These are phyloP conservation scores for Astropecten irregularis DNA, from an alignment of 53 echinoderm and acorn worm species.

Conservation along the genomic window DNA sequence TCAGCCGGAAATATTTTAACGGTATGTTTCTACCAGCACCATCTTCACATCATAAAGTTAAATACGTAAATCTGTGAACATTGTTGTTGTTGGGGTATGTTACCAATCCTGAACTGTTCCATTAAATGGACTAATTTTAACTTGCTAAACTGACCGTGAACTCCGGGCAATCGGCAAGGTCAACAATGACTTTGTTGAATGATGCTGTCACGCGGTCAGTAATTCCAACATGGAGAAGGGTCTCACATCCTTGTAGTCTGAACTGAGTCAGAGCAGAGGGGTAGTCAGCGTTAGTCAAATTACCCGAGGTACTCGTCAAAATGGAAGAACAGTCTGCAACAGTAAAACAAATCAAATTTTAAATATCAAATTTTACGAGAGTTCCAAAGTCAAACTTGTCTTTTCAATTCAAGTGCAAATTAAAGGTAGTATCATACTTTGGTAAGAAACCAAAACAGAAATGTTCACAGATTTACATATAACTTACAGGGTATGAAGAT, in stretches of 20 bases:
- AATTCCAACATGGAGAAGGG: slow-evolving; percentile 49
- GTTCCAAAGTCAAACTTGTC: no score
- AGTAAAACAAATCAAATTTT: not conserved
- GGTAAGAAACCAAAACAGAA: no score
- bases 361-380: not conserved
- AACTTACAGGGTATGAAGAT: no score
- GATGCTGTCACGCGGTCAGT: slow-evolving; percentile 55
- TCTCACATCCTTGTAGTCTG: slow-evolving; percentile 60
- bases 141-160: slow-evolving; percentile 46
- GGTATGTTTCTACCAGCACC: no score
- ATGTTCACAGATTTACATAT: no score
- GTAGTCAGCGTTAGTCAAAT: slow-evolving; percentile 63
- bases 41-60: no score
- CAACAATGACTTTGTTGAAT: slow-evolving; percentile 45
- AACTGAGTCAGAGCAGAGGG: slow-evolving; percentile 42
- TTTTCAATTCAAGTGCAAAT: no score
- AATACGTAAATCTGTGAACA: no score
- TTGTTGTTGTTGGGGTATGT: no score
- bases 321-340: slow-evolving; percentile 62
- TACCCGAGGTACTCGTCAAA: slow-evolving; percentile 15
- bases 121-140: no score
- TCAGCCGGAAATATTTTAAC: not conserved
- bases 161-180: slow-evolving; percentile 58
- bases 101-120: no score
- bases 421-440: no score